Evolutionary conservation across 2,888 invertebrate species (phyloP).

Genomic region (Panzeria rudis): DNA sequence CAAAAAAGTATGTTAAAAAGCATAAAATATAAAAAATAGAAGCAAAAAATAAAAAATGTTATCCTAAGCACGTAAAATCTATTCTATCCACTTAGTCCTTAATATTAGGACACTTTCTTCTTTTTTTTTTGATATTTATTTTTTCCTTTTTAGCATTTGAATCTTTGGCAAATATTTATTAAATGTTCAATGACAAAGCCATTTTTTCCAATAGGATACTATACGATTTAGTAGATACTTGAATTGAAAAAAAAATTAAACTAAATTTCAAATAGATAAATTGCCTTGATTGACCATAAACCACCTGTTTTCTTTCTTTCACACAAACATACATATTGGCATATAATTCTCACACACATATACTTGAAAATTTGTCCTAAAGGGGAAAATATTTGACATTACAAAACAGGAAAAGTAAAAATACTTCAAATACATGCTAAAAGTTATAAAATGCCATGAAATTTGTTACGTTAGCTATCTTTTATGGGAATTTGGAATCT

Average conservation of each 20-base stretch:
- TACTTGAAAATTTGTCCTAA: constrained; percentile 16
- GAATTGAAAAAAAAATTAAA: constrained; percentile 41
- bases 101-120: constrained; percentile 71
- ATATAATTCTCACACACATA: constrained; percentile 5
- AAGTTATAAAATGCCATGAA: constrained; percentile 63
- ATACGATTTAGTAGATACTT: constrained; percentile 48
- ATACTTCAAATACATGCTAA: constrained; percentile 9
- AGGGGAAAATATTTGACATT: constrained; percentile 25
- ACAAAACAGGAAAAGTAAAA: constrained; percentile 5
- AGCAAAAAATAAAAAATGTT: constrained; percentile 39
- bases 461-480: constrained; percentile 35
- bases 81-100: constrained; percentile 73
- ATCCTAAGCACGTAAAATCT: constrained; percentile 71
- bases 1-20: constrained; percentile 51
- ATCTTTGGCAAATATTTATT: constrained; percentile 70
- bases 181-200: constrained; percentile 70
- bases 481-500: constrained; percentile 22
- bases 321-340: constrained; percentile 15
- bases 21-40: constrained; percentile 37
- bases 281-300: constrained; percentile 73
- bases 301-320: constrained; percentile 65
- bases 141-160: constrained; percentile 20
- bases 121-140: constrained; percentile 37
- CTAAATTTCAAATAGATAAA: constrained; percentile 71
- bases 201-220: constrained; percentile 56